Base-by-base conservation (phyloP, 2,888 invertebrate species). In the Zootermopsis nevadensis region DNA sequence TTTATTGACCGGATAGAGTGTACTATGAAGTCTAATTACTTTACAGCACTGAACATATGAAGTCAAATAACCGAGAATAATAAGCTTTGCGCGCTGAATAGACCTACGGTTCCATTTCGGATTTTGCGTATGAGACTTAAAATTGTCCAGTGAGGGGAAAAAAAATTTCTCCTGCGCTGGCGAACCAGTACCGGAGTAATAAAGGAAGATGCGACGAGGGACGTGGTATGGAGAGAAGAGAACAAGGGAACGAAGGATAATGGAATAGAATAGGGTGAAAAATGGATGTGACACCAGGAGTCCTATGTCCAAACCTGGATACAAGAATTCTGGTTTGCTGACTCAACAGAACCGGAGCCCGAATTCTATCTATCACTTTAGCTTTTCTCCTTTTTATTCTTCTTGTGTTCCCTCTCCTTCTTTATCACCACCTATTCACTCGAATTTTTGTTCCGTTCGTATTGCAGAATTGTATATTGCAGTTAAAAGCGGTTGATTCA, bases 271-370 rank as follows among this genome's bases (percentile, higher is more conserved):
- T 81, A 81, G 48, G 67, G 72, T 55, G 81, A 81, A 72, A 66
- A 81, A 81, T 81, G 81, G 67, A 81, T 81, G 81, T 72, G 81
- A 81, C 81, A 81, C 81, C 53, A 19, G 72, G n/a, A 74, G 35
- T n/a, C 35, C 76, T 48, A 76, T 76, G 27, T 76, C 76, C 76
- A 76, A 76, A 76, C 76, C 27, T 76, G 76, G 76, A 38, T 74
- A 74, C 74, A 74, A 76, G 76, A 76, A 76, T 76, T 55, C 77
- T 77, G 77, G 55, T 77, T 55, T 77, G 77, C 77, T 77, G 77
- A 77, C 55, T 55, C 77, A 33, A 6, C 48, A 42, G n/a, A 77
- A 33, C 55, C n/a, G 31, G 31, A 30, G 53, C 55, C 77, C 77
- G 55, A 77, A 77, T 77, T 77, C 77, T 77, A 77, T 77, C 77